Evolutionary conservation across 2,888 invertebrate genomes (phyloP).

Genomic region (Bruchidius siliquastri): DNA sequence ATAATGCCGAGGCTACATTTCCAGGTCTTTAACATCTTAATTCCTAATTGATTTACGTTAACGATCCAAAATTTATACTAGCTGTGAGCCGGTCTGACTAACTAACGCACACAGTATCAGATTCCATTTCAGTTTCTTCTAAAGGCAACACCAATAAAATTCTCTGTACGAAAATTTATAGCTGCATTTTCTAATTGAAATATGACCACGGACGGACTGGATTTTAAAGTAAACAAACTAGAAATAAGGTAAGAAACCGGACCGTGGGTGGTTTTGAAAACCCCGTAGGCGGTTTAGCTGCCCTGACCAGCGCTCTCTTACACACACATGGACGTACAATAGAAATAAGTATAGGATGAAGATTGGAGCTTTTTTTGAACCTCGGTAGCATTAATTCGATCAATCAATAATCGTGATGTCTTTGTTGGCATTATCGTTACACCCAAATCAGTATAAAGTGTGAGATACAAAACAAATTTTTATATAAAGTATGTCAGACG

Average conservation of each 20-base stretch:
- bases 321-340: not conserved
- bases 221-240: not conserved
- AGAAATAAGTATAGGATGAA: not conserved
- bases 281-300: not conserved
- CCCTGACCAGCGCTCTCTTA: not conserved
- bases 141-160: not conserved
- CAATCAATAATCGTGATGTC: no score
- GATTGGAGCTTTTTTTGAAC: no score
- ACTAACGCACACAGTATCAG: not conserved
- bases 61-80: not conserved
- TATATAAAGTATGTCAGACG: no score
- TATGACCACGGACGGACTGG: not conserved
- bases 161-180: not conserved
- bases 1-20: constrained; percentile 14
- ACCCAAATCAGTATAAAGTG: no score
- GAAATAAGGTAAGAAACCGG: not conserved
- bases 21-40: not conserved
- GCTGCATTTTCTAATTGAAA: not conserved
- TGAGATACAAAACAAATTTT: no score
- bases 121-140: not conserved
- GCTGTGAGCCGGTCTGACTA: not conserved
- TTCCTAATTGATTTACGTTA: not conserved
- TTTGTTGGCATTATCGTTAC: no score
- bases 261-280: not conserved
- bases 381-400: no score